phyloP scores from a whole-genome alignment of 1,140 invertebrate species.

The Delia radicum region DNA sequence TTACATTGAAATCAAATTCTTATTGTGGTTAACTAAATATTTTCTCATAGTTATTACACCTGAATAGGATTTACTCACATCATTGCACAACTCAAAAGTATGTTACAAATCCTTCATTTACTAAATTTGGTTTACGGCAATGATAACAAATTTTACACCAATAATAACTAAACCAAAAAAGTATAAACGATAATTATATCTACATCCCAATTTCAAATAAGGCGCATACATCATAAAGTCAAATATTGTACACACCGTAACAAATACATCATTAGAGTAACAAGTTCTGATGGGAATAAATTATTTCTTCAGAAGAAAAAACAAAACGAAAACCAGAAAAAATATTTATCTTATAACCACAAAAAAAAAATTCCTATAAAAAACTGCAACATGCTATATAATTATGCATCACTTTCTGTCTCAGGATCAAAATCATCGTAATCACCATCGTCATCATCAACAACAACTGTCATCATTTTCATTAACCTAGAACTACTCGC shows the following conservation, averaged over 20 bases:
- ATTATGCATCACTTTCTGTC: slow-evolving; percentile 18
- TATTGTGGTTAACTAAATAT: slow-evolving; percentile 4
- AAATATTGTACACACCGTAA: neutral
- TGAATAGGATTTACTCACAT: neutral
- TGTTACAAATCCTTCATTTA: neutral
- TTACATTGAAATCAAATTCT: no score
- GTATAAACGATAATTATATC: neutral
- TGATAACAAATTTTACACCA: neutral
- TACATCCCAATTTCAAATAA: neutral
- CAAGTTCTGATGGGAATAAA: neutral
- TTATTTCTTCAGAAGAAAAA: no score
- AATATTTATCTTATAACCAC: neutral
- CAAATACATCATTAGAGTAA: slow-evolving; percentile 6
- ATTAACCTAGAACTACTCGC: slow-evolving; percentile 24
- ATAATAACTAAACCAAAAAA: neutral
- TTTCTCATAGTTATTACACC: neutral
- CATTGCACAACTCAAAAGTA: neutral
- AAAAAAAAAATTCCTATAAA: slow-evolving; percentile 10
- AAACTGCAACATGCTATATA: slow-evolving; percentile 17
- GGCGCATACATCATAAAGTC: slow-evolving; percentile 3
- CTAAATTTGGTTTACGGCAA: neutral
- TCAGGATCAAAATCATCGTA: slow-evolving; percentile 16
- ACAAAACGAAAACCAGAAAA: neutral
- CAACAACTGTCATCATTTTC: slow-evolving; percentile 23
- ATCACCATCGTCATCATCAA: neutral